These are phyloP conservation scores for Tetragnatha versicolor DNA, from an alignment of 1,140 invertebrate species.

Conservation along the genomic window DNA sequence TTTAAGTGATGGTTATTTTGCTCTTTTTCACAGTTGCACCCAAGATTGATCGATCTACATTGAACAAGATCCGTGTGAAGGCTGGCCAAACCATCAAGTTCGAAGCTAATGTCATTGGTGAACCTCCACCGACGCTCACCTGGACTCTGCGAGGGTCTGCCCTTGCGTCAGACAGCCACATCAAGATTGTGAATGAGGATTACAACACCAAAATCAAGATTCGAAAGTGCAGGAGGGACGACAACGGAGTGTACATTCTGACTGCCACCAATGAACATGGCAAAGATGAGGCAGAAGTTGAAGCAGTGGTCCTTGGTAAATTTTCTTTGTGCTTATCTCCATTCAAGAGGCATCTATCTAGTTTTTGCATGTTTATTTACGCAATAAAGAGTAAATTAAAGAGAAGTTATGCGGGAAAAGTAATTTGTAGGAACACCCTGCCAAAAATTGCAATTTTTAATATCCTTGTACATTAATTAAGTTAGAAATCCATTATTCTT, in stretches of 20 bases:
- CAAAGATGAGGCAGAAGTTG: conserved; percentile 89
- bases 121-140: conserved; percentile 66
- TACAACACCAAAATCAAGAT: conserved; percentile 65
- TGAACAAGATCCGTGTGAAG: conserved; percentile 74
- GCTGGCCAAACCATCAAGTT: conserved; percentile 75
- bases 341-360: conserved; percentile 61
- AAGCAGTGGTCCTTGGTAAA: conserved; percentile 84
- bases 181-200: conserved; percentile 65
- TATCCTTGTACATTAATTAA: no score
- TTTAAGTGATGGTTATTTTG: no score
- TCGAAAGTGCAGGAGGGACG: conserved; percentile 67
- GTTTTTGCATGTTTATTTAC: no score
- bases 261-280: conserved; percentile 93
- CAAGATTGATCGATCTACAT: conserved; percentile 62
- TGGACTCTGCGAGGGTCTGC: conserved; percentile 76
- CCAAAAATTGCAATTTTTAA: no score
- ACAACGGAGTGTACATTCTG: conserved; percentile 90
- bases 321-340: neutral
- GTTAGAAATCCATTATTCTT: no score
- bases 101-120: conserved; percentile 66
- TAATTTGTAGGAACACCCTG: no score
- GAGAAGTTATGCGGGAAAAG: no score
- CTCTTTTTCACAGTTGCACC: conserved; percentile 61
- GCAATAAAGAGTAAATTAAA: no score
- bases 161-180: conserved; percentile 62